These are phyloP conservation scores for Sapajus apella DNA, from an alignment of 2,113 vertebrate species.

Conservation along the genomic window DNA sequence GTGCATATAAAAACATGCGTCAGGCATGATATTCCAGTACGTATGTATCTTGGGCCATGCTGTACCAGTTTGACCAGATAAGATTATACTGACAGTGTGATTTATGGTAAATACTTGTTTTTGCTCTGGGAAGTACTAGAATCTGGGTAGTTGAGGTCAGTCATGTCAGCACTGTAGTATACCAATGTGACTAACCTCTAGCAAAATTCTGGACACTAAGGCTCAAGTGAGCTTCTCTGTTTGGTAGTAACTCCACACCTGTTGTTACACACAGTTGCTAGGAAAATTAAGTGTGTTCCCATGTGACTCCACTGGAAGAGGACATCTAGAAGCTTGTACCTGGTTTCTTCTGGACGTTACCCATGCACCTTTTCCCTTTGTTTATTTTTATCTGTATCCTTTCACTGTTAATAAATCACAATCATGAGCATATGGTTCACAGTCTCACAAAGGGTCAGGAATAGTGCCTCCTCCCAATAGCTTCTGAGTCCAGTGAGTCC, in stretches of 20 bases:
- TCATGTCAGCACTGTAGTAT: not conserved
- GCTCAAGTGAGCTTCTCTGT: not conserved
- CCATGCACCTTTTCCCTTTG: not conserved
- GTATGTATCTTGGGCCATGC: not conserved
- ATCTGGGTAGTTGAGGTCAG: not conserved
- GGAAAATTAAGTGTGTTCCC: not conserved
- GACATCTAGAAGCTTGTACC: not conserved
- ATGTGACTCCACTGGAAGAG: not conserved
- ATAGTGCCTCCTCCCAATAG: not conserved
- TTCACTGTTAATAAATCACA: not conserved
- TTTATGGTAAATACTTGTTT: not conserved
- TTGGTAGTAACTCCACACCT: not conserved
- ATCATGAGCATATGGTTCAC: not conserved
- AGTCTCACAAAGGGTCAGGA: too few relatives aligned
- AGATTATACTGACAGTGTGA: not conserved
- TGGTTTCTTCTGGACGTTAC: not conserved
- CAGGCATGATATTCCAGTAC: too few relatives aligned
- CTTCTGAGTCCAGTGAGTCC: not conserved
- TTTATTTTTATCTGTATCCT: not conserved
- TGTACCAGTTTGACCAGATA: not conserved
- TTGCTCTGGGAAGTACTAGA: not conserved
- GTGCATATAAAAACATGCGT: too few relatives aligned
- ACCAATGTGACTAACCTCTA: not conserved
- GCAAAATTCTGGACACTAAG: not conserved
- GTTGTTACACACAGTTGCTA: not conserved